Base-by-base conservation (phyloP, 2,888 invertebrate species). In the Balanococcus diminutus region DNA sequence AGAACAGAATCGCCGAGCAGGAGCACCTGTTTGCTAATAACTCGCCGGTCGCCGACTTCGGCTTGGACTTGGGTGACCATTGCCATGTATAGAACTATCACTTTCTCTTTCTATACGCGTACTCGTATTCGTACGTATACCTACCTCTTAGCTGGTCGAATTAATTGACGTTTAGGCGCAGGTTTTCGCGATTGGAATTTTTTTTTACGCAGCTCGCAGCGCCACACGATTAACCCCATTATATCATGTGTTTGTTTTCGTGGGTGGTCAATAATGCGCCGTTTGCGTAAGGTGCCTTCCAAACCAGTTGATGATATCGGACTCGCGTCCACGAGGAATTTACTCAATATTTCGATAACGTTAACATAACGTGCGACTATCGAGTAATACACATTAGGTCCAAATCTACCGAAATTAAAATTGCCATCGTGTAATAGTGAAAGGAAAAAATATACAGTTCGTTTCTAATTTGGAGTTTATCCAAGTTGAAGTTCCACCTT, bases 91-190 rank as follows among this genome's bases (percentile, higher is more conserved):
- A 36, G 75, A 36, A 16, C 67, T 31, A 67, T 79, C 36, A 79
- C 75, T 79, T 79, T 79, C 75, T 79, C 75, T 79, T 79, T 79
- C 67, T 31, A n/a, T n/a, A 2, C 8, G 8, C 36, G 36, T 36
- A 36, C 19, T 14, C 11, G 5, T n/a, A 51, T 2, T 51, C 19
- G 5, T 19, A n/a, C n/a, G n/a, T n/a, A n/a, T n/a, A n/a, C n/a
- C 67, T 67, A 72, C 72, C 19, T 56, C 22, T 28, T n/a, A n/a
- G n/a, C n/a, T 31, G 67, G 67, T 28, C 67, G 67, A 79, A 79
- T 79, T 79, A 79, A 79, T 79, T 79, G 75, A 79, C 75, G 75
- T 79, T 79, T 79, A 79, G 75, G 75, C 75, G 75, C 75, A 79
- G 32, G 36, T 79, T 56, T 56, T 28, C 67, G 67, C 67, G 28